Evolutionary conservation across 35 echinoderm and acorn worm genomes (phyloP), one percentile per base, ranked within the genome.

Genomic region (Patiria miniata): DNA sequence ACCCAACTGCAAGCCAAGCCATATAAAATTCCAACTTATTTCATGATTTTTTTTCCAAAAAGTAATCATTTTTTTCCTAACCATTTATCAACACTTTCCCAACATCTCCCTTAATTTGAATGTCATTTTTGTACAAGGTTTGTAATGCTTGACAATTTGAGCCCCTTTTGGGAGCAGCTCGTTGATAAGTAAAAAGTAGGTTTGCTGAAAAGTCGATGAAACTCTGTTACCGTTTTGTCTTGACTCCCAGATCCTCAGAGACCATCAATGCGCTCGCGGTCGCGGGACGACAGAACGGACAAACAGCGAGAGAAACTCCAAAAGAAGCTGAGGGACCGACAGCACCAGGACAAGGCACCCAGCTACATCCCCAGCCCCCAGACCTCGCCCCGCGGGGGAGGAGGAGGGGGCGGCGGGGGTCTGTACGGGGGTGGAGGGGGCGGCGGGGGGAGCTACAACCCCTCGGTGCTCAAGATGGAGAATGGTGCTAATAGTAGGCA

Each of bases 231-330:
- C 4, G 12, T 47, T 47, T 47, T 4, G 42, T 81, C 51, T 85
- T 83, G 9, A 12, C 17, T 33, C 52, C 37, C 93, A 95, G 93
- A 95, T 28, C 84, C 54, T 28, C 69, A 95, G 76, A 88, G 93
- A 83, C 89, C 85, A 23, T 18, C 88, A 51, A 89, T 92, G 54
- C 82, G 93, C 47, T 91, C 93, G 19, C 83, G 95, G 73, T 83
- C 91, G 51, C 76, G 88, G 50, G 95, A 97, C 33, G 95, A 97
- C 23, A 86, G 95, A 50, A 86, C 91, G 10, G 95, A 97, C 34
- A 97, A 97, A 53, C 95, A 97, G 68, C 79, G 95, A 17, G 91
- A 93, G 56, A 97, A 97, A 80, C 88, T 97, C 16, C 95, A 97
- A 77, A 78, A 85, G 73, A 97, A 93, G 76, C 81, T 97, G 10